phyloP scores from a whole-genome alignment of 1,140 invertebrate genomes.

The Papilio polytes region DNA sequence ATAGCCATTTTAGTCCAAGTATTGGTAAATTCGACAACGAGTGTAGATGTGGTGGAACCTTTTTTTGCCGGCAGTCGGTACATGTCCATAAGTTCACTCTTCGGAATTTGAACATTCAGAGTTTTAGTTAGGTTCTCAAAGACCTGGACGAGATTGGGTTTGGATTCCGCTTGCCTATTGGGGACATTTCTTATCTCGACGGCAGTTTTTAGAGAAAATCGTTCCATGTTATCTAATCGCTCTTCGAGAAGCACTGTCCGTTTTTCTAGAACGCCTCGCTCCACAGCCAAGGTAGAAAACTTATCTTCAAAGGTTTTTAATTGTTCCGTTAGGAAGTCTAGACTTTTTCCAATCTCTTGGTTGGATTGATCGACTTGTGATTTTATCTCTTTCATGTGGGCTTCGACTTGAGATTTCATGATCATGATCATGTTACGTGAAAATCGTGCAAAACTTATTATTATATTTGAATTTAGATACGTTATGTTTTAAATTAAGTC shows the following conservation, averaged over 20 bases:
- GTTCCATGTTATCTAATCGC: not conserved
- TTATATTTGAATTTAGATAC: too few relatives aligned
- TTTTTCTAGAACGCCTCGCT: not conserved
- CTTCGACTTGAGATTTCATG: not conserved
- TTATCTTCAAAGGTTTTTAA: not conserved
- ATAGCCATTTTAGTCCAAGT: not conserved
- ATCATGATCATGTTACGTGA: too few relatives aligned
- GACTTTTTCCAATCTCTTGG: not conserved
- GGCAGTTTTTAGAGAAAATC: not conserved
- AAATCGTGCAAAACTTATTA: too few relatives aligned
- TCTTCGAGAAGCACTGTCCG: not conserved
- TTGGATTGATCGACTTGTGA: not conserved
- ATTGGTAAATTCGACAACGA: constrained; percentile 12
- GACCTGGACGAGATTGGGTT: not conserved
- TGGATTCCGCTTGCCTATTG: not conserved
- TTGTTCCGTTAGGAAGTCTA: not conserved
- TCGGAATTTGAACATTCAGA: not conserved
- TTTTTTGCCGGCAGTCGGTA: not conserved
- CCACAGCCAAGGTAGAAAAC: not conserved
- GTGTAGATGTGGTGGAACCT: not conserved
- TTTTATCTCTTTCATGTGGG: constrained; percentile 1
- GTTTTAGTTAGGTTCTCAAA: not conserved
- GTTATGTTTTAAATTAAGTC: too few relatives aligned
- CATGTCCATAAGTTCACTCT: not conserved
- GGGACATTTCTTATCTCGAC: not conserved